Evolutionary conservation across 2,888 invertebrate genomes (phyloP).

Genomic region (Zhuqinia jingwanae): DNA sequence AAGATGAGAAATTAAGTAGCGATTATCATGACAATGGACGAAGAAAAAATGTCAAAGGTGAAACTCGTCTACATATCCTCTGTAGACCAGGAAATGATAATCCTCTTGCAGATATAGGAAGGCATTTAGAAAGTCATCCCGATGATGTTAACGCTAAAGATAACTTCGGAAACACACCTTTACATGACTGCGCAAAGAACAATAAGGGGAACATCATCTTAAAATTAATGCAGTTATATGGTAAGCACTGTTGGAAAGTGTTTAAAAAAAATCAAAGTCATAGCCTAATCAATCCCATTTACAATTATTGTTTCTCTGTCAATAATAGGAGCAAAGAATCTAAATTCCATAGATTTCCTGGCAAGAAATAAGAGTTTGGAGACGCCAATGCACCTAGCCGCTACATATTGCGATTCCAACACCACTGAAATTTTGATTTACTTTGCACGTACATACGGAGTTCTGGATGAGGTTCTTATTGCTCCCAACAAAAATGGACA

Average conservation of each 20-base stretch:
- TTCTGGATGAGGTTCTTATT: slow-evolving; percentile 21
- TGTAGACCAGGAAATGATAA: slow-evolving; percentile 42
- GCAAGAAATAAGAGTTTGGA: slow-evolving; percentile 53
- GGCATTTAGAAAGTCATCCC: slow-evolving; percentile 8
- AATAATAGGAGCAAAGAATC: neutral
- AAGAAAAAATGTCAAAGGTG: slow-evolving; percentile 58
- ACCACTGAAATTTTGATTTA: slow-evolving; percentile 13
- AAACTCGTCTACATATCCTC: slow-evolving; percentile 61
- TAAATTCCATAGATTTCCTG: slow-evolving; percentile 27
- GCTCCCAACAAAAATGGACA: slow-evolving; percentile 43
- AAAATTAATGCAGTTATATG: neutral
- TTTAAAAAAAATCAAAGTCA: too few species aligned
- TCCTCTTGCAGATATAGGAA: slow-evolving; percentile 17
- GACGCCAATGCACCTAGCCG: slow-evolving; percentile 64
- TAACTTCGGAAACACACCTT: slow-evolving; percentile 70
- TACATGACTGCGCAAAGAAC: slow-evolving; percentile 67
- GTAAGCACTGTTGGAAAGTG: slow-evolving; percentile 29
- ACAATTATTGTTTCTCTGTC: neutral
- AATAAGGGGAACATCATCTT: slow-evolving; percentile 51
- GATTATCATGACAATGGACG: neutral
- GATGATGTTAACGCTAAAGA: slow-evolving; percentile 64
- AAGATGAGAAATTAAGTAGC: neutral
- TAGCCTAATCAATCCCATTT: too few species aligned
- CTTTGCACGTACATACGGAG: slow-evolving; percentile 18
- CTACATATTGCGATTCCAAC: slow-evolving; percentile 26